Base-by-base conservation (phyloP, 2,113 vertebrate species). In the Centropus unirufus region DNA sequence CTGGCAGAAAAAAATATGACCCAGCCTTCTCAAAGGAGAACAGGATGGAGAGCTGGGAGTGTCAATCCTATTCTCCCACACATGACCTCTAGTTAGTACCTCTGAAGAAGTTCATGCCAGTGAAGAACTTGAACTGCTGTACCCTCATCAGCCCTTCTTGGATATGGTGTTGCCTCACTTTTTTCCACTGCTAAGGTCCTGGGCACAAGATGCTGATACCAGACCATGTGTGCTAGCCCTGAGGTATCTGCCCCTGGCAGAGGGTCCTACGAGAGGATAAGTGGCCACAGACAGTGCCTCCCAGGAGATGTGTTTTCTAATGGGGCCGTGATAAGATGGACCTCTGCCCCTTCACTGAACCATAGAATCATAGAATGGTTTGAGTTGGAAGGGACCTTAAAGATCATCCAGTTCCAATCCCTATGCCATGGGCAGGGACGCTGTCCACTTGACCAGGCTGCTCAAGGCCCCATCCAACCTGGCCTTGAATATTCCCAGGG, bases 211-310 rank as follows among this genome's bases (percentile, higher is more conserved):
- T 49, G 7, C 32, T 0, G 1, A 12, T 24, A 3, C 14, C 44
- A 24, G 14, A 36, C 9, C 32, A 12, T 27, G 21, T 2, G 15
- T 39, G 44, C 19, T 59, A n/a, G 26, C 44, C 51, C 44, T 3
- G 0, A 39, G 32, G 23, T 79, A 57, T 19, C 59, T 59, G 34
- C 32, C 49, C 49, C 29, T 32, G 29, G 13, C 17, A 55, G 49
- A 21, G 36, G 24, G 26, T 63, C 49, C 34, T 74, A 34, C 4
- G 3, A 61, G 39, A 73, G 9, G 32, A 17, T 36, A 51, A 64
- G 27, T 0, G 0, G 19, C 39, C 12, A 51, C 3, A 2, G 39
- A 59, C 24, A 47, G 44, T 16, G 6, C 18, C 32, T 13, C 39
- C 30, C 1, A 1, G n/a, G 46, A 73, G 24, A 34, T 40, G 8